These are phyloP conservation scores for Crotalus viridis DNA, from an alignment of 2,113 vertebrate genomes.

Conservation along the genomic window DNA sequence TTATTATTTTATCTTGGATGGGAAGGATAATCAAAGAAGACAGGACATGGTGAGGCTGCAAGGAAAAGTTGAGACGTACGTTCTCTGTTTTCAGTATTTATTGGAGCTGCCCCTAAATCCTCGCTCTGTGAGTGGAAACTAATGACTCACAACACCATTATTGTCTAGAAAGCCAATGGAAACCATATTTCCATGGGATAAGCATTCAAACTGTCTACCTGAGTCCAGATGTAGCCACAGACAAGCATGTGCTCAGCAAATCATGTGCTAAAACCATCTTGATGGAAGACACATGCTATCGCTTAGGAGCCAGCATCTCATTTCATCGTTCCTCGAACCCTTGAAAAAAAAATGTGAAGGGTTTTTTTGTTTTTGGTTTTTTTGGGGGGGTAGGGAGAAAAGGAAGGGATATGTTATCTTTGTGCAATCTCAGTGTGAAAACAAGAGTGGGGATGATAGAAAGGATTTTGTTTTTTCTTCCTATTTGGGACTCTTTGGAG, in stretches of 20 bases:
- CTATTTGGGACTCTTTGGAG: background rate
- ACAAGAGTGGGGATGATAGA: background rate
- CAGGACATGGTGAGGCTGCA: background rate
- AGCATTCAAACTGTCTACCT: background rate
- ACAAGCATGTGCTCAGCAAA: background rate
- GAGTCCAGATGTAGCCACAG: constrained; percentile 5
- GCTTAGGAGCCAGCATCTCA: constrained; percentile 28
- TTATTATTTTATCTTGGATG: background rate
- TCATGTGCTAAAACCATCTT: background rate
- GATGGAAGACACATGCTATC: constrained; percentile 17
- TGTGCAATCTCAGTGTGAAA: constrained; percentile 40
- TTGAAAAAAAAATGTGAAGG: background rate
- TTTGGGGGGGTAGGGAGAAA: background rate
- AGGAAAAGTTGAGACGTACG: background rate
- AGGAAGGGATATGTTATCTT: constrained; percentile 28
- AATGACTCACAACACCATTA: background rate
- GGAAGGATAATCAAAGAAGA: background rate
- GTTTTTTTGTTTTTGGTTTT: constrained; percentile 6
- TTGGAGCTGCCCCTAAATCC: background rate
- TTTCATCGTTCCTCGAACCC: constrained; percentile 20
- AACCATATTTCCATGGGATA: background rate
- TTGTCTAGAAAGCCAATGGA: background rate
- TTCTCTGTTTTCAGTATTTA: constrained; percentile 16
- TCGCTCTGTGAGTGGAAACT: constrained; percentile 6
- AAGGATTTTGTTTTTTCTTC: background rate